Evolutionary conservation across 1,140 invertebrate species (phyloP).

Genomic region (Helicoverpa armigera): DNA sequence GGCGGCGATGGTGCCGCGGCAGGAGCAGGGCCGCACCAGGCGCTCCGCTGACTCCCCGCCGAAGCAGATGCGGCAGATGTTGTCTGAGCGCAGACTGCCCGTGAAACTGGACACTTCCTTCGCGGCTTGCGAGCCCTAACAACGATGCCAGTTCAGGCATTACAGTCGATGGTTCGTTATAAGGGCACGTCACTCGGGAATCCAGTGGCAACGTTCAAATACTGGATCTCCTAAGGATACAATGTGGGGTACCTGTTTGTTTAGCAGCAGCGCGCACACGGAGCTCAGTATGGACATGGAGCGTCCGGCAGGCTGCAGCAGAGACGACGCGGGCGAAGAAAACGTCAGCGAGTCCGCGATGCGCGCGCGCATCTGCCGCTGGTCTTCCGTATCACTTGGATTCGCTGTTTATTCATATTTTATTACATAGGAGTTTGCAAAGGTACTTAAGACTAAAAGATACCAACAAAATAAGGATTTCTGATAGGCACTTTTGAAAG

Average conservation of each 20-base stretch:
- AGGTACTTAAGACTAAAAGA: too few species aligned
- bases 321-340: conserved; percentile 67
- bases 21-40: conserved; percentile 82
- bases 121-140: conserved; percentile 56
- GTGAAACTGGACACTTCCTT: conserved; percentile 67
- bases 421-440: too few species aligned
- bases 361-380: conserved; percentile 64
- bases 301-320: conserved; percentile 63
- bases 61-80: conserved; percentile 84
- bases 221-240: too few species aligned
- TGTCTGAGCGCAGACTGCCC: conserved; percentile 67
- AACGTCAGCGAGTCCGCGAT: conserved; percentile 74
- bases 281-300: conserved; percentile 79
- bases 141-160: conserved; percentile 7
- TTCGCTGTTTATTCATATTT: conserved; percentile 29
- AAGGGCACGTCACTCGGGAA: too few species aligned
- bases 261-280: conserved; percentile 76
- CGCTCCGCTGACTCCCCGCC: conserved; percentile 79
- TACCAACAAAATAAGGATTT: too few species aligned
- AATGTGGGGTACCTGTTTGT: conserved; percentile 66
- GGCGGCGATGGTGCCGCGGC: conserved; percentile 89
- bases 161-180: not conserved
- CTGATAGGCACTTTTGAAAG: too few species aligned
- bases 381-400: conserved; percentile 64
- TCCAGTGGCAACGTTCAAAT: too few species aligned